Conservation (phyloP, 2,113 vertebrate species). For the Tragelaphus buxtoni region DNA sequence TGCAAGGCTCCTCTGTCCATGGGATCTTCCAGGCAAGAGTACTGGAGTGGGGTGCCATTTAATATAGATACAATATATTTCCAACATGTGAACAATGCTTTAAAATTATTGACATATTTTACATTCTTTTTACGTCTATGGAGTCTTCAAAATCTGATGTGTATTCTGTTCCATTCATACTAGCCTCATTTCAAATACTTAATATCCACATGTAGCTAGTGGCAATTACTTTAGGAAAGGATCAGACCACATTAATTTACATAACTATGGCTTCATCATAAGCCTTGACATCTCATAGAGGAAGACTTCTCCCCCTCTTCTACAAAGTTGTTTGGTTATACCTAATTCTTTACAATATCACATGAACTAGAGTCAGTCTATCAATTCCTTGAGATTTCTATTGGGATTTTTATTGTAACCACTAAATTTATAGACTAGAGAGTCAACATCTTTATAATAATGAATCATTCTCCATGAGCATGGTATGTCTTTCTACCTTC, state of each 20-base stretch:
- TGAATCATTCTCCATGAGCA: neutral
- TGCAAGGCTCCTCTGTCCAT: too few species aligned
- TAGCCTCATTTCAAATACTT: neutral
- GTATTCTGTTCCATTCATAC: neutral
- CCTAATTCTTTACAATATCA: neutral
- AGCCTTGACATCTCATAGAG: neutral
- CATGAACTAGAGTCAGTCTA: neutral
- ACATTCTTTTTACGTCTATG: neutral
- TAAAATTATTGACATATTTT: neutral
- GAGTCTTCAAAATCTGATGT: neutral
- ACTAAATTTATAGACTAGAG: neutral
- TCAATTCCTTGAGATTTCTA: neutral
- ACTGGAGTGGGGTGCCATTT: too few species aligned
- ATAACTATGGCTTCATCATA: neutral
- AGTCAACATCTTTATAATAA: neutral
- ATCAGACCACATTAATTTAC: neutral
- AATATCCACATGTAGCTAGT: neutral
- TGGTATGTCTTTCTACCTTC: neutral
- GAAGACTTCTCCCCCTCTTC: neutral
- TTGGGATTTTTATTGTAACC: neutral
- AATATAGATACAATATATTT: slow-evolving; percentile 8
- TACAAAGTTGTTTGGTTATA: neutral
- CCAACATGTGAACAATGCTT: neutral
- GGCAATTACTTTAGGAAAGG: neutral
- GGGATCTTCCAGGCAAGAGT: too few species aligned